These are phyloP conservation scores for Siderastrea siderea DNA, from an alignment of 92 coral and sea anemone genomes.

Conservation along the genomic window DNA sequence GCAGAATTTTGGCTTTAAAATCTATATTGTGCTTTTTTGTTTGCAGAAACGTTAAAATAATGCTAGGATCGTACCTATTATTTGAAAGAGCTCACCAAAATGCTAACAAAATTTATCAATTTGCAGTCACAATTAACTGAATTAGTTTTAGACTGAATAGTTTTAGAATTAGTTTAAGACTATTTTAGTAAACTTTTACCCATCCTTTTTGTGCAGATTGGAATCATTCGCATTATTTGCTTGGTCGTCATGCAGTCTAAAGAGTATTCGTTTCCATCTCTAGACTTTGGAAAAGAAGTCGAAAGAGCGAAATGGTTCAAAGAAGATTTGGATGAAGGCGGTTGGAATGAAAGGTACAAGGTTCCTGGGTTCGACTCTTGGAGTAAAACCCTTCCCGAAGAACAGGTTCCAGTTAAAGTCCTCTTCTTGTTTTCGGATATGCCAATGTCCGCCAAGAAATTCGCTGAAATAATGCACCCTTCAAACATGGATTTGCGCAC, in stretches of 20 bases:
- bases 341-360: slow-evolving; percentile 12
- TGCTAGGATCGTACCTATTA: no score
- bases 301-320: slow-evolving; percentile 25
- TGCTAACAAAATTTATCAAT: no score
- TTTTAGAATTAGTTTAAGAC: no score
- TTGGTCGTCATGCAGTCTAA: not conserved
- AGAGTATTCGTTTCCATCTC: not conserved
- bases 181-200: no score
- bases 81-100: no score
- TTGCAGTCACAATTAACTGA: no score
- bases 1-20: no score
- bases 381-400: slow-evolving; percentile 3
- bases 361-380: slow-evolving; percentile 12
- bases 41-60: no score
- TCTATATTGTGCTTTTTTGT: no score
- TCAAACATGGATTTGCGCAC: slow-evolving; percentile 26
- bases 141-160: no score
- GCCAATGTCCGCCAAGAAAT: slow-evolving; percentile 46
- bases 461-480: slow-evolving; percentile 29
- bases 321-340: slow-evolving; percentile 5
- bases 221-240: not conserved
- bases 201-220: no score
- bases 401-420: slow-evolving; percentile 32
- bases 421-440: slow-evolving; percentile 14
- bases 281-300: slow-evolving; percentile 6